Evolutionary conservation across 2,113 vertebrate species (phyloP).

Genomic region (Gymnogyps californianus): DNA sequence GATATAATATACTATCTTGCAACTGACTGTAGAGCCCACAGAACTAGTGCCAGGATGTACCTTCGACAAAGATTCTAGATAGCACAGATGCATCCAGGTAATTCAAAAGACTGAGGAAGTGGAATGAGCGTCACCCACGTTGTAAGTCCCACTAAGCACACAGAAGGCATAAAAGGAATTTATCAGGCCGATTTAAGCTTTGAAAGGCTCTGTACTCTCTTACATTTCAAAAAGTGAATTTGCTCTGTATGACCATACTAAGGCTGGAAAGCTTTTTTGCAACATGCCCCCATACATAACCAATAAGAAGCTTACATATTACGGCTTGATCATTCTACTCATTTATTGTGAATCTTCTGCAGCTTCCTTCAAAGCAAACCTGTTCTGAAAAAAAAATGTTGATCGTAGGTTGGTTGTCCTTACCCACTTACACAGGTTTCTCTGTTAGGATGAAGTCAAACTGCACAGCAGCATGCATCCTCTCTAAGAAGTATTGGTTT

Average conservation of each 20-base stretch:
- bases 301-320: not conserved
- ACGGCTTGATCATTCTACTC: not conserved
- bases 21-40: not conserved
- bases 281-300: rapidly evolving
- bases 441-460: not conserved
- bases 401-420: not conserved
- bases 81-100: not conserved
- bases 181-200: not conserved
- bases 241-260: not conserved
- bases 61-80: not conserved
- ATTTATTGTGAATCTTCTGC: not conserved
- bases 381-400: not conserved
- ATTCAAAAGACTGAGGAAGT: not conserved
- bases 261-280: not conserved
- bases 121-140: rapidly evolving
- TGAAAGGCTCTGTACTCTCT: not conserved
- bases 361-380: not conserved
- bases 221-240: not conserved
- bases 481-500: not conserved
- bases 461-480: not conserved
- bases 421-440: not conserved
- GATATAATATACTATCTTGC: not conserved
- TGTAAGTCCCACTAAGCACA: not conserved
- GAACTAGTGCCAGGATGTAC: not conserved
- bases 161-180: not conserved